phyloP scores from a whole-genome alignment of 1,140 invertebrate genomes.

The Ceratina calcarata region DNA sequence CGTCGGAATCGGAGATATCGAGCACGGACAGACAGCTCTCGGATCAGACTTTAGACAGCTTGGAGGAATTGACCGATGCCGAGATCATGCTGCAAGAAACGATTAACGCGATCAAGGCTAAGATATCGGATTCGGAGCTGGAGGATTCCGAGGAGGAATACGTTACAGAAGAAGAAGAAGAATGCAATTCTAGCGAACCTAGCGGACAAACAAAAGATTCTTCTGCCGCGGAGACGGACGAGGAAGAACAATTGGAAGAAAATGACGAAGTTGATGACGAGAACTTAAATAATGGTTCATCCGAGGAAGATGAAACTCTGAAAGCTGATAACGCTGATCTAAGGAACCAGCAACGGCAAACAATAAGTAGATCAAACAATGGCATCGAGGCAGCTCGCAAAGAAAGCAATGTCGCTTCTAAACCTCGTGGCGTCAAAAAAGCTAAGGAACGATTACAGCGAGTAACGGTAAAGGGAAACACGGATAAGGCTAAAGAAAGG shows the following conservation, averaged over 20 bases:
- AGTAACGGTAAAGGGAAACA: neutral
- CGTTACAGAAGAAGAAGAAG: conserved; percentile 40
- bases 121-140: conserved; percentile 71
- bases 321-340: conserved; percentile 4
- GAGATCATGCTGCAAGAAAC: conserved; percentile 74
- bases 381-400: neutral
- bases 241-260: conserved; percentile 5
- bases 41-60: conserved; percentile 38
- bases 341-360: neutral
- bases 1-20: conserved; percentile 45
- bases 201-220: conserved; percentile 15
- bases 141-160: conserved; percentile 55
- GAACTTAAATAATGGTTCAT: neutral
- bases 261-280: conserved; percentile 24
- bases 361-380: neutral
- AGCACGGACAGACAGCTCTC: conserved; percentile 39
- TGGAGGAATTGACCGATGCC: conserved; percentile 69
- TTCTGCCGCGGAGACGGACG: conserved; percentile 21
- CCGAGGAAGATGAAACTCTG: conserved; percentile 35
- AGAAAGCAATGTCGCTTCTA: neutral
- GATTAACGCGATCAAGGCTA: conserved; percentile 74
- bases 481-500: neutral
- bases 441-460: neutral
- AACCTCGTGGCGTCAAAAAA: neutral
- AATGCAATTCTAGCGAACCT: conserved; percentile 25